Percentiles rank a stretch among this genome's conserved stretches.
Conservation (phyloP, 2,113 vertebrate genomes). For the Oryzias melastigma region DNA sequence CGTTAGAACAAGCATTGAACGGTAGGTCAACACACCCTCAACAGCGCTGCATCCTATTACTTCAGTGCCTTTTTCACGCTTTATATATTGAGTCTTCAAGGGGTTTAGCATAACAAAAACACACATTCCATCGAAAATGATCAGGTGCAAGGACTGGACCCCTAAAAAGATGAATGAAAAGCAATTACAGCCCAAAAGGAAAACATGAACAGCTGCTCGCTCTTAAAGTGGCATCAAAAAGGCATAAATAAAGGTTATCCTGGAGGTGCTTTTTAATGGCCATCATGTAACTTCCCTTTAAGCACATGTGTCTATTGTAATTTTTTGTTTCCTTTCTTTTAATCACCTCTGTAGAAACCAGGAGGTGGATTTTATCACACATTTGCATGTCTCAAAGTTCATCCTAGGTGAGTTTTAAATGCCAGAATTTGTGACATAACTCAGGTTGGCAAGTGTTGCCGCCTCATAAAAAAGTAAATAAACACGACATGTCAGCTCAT, state of each 20-base stretch:
- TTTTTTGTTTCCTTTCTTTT: neutral
- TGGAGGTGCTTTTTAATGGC: constrained; percentile 9
- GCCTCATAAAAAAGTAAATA: constrained; percentile 23
- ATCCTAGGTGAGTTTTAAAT: constrained; percentile 2
- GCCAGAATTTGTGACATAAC: neutral
- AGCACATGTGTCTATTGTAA: neutral
- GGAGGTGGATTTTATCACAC: constrained; percentile 3
- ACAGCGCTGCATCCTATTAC: too few species aligned
- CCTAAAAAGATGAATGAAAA: too few species aligned
- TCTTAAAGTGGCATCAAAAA: constrained; percentile 11
- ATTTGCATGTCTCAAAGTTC: neutral
- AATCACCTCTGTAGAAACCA: neutral
- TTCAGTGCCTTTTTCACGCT: too few species aligned
- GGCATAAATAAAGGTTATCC: constrained; percentile 20
- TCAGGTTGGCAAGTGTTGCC: constrained; percentile 21
- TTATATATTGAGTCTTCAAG: too few species aligned
- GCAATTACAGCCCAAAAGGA: too few species aligned
- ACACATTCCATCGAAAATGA: too few species aligned
- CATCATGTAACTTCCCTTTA: neutral
- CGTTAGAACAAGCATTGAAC: neutral
- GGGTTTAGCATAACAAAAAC: too few species aligned
- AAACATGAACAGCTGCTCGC: too few species aligned
- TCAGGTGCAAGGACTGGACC: too few species aligned
- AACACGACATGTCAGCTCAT: constrained; percentile 34
- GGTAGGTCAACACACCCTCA: constrained; percentile 23